Base-by-base conservation (phyloP, 2,888 invertebrate species). In the Cyrtodaria siliqua region DNA sequence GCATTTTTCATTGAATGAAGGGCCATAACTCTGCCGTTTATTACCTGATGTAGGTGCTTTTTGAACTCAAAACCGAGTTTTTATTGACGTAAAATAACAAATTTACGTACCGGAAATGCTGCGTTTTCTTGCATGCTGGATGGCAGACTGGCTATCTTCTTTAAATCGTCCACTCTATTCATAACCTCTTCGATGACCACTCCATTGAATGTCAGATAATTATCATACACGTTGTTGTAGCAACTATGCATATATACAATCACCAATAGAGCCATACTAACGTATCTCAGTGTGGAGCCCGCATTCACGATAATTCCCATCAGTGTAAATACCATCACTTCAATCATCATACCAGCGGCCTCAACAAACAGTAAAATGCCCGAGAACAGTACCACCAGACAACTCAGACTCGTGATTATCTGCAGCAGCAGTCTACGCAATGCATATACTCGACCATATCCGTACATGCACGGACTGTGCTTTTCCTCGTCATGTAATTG, bases 281-380 rank as follows among this genome's bases (percentile, higher is more conserved):
- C 86, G 68, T 92, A 92, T 50, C 90, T 85, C 6, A 90, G 85
- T 1, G 90, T 89, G 20, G 85, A 84, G 18, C 89, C 88, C 0
- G 91, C 91, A 57, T 92, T 92, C 9, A 92, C 89, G 26, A 92
- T 89, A 49, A 92, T 90, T 0, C 92, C 92, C 89, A 92, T 90
- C 86, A 92, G 86, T 0, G 91, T 90, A 61, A 91, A 89, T n/a
- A 89, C 89, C 67, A 88, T 66, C 8, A 91, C 86, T 73, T 92
- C 91, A 6, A 91, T 87, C 16, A 91, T 69, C 16, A 92, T 83
- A 4, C 90, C 91, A 20, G 87, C 75, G 1, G 88, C 86, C 71
- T 92, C 92, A 0, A 90, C 90, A 56, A 90, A 86, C 67, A 92
- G 78, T 50, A 92, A 64, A 2, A 90, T 84, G 4, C 88, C 68